Evolutionary conservation across 2,797 vertebrate species (phyloP), one percentile per base, ranked within the genome.

Genomic region (Alcedo atthis): DNA sequence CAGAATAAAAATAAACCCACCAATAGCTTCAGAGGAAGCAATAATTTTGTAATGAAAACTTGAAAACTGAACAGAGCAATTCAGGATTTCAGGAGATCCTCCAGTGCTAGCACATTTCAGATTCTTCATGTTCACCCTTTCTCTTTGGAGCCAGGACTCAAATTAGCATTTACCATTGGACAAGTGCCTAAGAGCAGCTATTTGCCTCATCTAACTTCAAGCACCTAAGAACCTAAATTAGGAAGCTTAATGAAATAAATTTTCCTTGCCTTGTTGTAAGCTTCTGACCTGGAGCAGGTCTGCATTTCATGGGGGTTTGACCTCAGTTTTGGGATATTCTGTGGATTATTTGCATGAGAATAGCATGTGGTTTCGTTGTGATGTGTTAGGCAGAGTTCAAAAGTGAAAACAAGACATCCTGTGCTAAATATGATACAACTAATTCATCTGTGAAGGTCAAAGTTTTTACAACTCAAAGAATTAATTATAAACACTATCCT

Each of bases 141-240:
- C 4, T 2, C 20, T 55, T 71, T 43, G 40, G 13, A 61, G 14
- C 11, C 58, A 15, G 6, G 8, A 2, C 7, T 89, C 46, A 75
- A 54, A 64, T 20, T 20, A 85, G 3, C n/a, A 26, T 9, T 21
- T 59, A 5, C 91, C 64, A 87, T 51, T 32, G 46, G 74, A 12
- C 5, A 28, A 15, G 5, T 46, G 2, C 25, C 74, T 43, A 37
- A 46, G 16, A 33, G 15, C 0, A 4, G 6, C 7, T 61, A 37
- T 68, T 77, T 15, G 10, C 63, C 28, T 68, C 85, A 16, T 28
- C 53, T 70, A 71, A 48, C 35, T 40, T 74, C 37, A 63, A 54
- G 19, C 3, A 43, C 18, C 18, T 4, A 63, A 10, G 12, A 21
- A 28, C 63, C 14, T 59, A 25, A 17, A 35, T 66, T 49, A 46